A percentile compares a stretch with the other conserved stretches of the same genome.
These are phyloP conservation scores for Aramus guarauna DNA, from an alignment of 2,113 vertebrate genomes.

Conservation along the genomic window DNA sequence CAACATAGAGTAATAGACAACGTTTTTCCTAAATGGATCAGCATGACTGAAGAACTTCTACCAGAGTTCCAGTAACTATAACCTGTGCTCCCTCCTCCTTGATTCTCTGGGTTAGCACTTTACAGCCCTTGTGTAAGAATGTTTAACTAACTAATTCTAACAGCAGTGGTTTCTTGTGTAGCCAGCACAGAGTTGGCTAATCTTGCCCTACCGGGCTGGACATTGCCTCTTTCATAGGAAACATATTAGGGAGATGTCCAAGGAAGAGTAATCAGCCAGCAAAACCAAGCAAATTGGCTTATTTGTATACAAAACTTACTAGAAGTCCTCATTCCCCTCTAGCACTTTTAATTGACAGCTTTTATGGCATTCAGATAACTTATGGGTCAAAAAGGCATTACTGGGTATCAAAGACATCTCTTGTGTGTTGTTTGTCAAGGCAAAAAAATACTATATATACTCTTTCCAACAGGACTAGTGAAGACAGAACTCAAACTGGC, in stretches of 20 bases:
- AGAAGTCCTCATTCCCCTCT: background rate
- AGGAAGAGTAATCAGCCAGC: background rate
- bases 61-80: background rate
- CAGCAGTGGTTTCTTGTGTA: background rate
- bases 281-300: background rate
- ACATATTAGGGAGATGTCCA: background rate
- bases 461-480: background rate
- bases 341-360: background rate
- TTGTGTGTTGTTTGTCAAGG: background rate
- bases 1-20: background rate
- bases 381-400: background rate
- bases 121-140: background rate
- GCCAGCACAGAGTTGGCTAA: background rate
- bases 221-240: background rate
- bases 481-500: constrained; percentile 85
- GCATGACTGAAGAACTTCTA: background rate
- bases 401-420: background rate
- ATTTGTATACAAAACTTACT: background rate
- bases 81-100: background rate
- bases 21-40: background rate
- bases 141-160: background rate
- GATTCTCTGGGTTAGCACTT: background rate
- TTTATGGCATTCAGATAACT: background rate
- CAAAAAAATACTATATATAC: background rate
- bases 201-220: background rate